A percentile compares a stretch with the other conserved stretches of the same genome.
phyloP scores from a whole-genome alignment of 2,888 invertebrate genomes.

The Diplazon laetatorius region DNA sequence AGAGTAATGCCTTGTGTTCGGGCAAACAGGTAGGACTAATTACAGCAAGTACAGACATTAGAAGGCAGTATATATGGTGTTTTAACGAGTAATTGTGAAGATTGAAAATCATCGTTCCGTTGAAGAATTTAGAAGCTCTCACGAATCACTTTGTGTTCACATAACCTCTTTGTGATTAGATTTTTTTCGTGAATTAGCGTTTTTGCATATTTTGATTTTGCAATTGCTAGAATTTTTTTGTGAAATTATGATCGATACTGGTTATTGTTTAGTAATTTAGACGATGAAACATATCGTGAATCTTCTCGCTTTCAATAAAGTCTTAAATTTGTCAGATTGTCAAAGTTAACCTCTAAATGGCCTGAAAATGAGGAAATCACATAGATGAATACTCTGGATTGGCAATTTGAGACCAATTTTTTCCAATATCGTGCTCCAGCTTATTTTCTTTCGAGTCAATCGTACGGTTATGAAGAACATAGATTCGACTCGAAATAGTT shows the following conservation, averaged over 20 bases:
- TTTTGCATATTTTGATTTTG: not conserved
- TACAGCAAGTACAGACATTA: no score
- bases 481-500: not conserved
- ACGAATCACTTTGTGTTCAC: not conserved
- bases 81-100: not conserved
- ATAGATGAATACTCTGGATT: no score
- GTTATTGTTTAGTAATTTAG: not conserved
- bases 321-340: no score
- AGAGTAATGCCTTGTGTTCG: slow-evolving; percentile 1
- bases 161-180: not conserved
- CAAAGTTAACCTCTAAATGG: no score
- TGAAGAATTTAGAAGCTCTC: not conserved
- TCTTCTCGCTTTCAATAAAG: no score
- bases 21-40: slow-evolving; percentile 3
- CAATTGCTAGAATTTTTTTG: not conserved
- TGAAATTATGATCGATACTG: not conserved
- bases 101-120: not conserved
- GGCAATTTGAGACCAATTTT: no score
- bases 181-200: not conserved
- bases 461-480: not conserved
- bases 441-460: not conserved
- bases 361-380: no score
- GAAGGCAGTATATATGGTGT: no score
- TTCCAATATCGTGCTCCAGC: no score
- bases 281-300: not conserved